phyloP scores from a whole-genome alignment of 2,888 invertebrate genomes.

The Synergus umbraculus region DNA sequence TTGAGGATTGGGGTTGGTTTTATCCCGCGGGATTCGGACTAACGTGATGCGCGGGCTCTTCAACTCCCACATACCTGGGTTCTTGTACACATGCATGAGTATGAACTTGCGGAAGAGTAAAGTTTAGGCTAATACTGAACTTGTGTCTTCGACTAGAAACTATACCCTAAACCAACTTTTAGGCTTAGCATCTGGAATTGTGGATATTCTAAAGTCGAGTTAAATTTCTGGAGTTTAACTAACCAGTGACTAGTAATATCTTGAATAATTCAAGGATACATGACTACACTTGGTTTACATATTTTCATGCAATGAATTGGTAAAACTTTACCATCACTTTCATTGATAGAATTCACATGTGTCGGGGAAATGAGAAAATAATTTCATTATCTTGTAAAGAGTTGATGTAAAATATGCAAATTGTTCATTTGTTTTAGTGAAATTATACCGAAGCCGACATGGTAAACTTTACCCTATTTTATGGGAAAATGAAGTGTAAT shows the following conservation, averaged over 20 bases:
- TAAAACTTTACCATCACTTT: not conserved
- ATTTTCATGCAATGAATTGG: not conserved
- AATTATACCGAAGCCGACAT: too few relatives aligned
- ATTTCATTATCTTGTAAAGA: too few relatives aligned
- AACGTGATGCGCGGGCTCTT: slow-evolving; percentile 52
- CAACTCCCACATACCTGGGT: slow-evolving; percentile 46
- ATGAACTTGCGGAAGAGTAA: slow-evolving; percentile 27
- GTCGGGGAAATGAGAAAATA: too few relatives aligned
- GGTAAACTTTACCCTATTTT: too few relatives aligned
- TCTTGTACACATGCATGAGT: slow-evolving; percentile 22
- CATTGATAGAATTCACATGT: too few relatives aligned
- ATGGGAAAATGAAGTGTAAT: too few relatives aligned
- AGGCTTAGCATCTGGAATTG: not conserved
- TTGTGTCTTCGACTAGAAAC: slow-evolving; percentile 25
- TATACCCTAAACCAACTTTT: slow-evolving; percentile 6
- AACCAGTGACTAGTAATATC: slow-evolving; percentile 1
- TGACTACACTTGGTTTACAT: not conserved
- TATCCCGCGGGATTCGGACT: slow-evolving; percentile 69
- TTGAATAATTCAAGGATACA: not conserved
- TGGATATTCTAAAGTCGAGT: slow-evolving; percentile 2
- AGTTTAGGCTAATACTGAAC: slow-evolving; percentile 32
- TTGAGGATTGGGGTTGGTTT: slow-evolving; percentile 62
- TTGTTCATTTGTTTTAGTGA: too few relatives aligned
- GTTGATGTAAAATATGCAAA: too few relatives aligned
- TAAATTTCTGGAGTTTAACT: not conserved